Percentiles rank a stretch among this genome's conserved stretches.
Conservation (phyloP, 1,140 invertebrate species). For the Ditylenchus dipsaci region DNA sequence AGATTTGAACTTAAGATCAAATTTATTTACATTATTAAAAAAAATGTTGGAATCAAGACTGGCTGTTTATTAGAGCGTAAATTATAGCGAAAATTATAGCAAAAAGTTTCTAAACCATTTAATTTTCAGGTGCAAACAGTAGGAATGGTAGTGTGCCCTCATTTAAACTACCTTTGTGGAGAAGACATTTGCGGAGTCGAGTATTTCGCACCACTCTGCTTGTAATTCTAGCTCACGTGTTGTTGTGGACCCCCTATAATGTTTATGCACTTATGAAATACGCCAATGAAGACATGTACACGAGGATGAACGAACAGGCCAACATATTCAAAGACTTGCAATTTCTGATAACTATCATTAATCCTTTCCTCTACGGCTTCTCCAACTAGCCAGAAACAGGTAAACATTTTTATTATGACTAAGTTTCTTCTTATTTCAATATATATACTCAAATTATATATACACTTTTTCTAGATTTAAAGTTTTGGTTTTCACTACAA, state of each 20-base stretch:
- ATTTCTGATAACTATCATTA: conserved; percentile 54
- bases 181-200: conserved; percentile 42
- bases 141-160: no score
- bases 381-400: no score
- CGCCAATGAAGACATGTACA: conserved; percentile 35
- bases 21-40: no score
- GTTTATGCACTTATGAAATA: conserved; percentile 50
- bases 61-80: no score
- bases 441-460: no score
- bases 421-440: no score
- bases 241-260: conserved; percentile 56
- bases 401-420: no score
- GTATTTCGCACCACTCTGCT: conserved; percentile 54
- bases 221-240: conserved; percentile 48
- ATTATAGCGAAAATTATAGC: neutral
- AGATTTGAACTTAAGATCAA: no score
- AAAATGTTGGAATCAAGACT: no score
- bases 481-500: no score
- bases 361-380: conserved; percentile 55
- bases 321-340: conserved; percentile 57
- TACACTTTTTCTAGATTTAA: no score
- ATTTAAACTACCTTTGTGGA: conserved; percentile 37
- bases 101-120: neutral
- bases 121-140: no score
- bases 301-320: conserved; percentile 40